Evolutionary conservation across 2,113 vertebrate species (phyloP), one percentile per base, ranked within the genome.

Genomic region (Callaeas wilsoni): DNA sequence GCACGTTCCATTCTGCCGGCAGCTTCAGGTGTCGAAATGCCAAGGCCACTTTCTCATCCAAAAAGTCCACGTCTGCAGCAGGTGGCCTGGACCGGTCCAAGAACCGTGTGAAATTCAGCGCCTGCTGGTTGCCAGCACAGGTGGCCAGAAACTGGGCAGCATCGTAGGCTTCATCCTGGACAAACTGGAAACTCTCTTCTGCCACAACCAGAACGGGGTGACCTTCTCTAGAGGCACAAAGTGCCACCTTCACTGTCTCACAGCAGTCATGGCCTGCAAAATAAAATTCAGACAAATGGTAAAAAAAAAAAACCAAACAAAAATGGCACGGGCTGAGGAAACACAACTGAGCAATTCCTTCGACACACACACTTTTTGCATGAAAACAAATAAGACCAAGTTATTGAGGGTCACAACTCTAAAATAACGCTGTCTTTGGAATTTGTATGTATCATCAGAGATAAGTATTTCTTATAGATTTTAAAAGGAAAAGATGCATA

Each of bases 91-190:
- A 99, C 46, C 98, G 98, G 41, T 99, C 98, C 87, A 99, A 94
- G 85, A 99, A 98, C 17, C 99, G 97, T 3, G 98, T 98, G 83
- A 98, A 98, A 22, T 99, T 99, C 47, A 99, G 98, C 14, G 98
- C 98, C 60, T 98, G 98, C 22, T 98, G 97, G 69, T 98, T 98
- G 32, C 99, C 99, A 3, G 98, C 99, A 0, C 98, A 98, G 90
- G 98, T 98, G 82, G 99, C 99, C 97, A 99, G 96, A 93, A 99
- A 99, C 96, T 99, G 99, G 39, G 99, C 99, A 3, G 99, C 99
- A 23, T 99, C 99, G 0, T 99, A 99, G 9, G 98, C 99, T 97
- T 99, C 98, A 35, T 99, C 99, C 96, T 99, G 99, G 77, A 99
- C 92, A 79, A 99, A 99, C 93, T 95, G 96, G 96, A 99, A 99